phyloP scores from a whole-genome alignment of 1,140 invertebrate species.

The Drosophila oshimai region DNA sequence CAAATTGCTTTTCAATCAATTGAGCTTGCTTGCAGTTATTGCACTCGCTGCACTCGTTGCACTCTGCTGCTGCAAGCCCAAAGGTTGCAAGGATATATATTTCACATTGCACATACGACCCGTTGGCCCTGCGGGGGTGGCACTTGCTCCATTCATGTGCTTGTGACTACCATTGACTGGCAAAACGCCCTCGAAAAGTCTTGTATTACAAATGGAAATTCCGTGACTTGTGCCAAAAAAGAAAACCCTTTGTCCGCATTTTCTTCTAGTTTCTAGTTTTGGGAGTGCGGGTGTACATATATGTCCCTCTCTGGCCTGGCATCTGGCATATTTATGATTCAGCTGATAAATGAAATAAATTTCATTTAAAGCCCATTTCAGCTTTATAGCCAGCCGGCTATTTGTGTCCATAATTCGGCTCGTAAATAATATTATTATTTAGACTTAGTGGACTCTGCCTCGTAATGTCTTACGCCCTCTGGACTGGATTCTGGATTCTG shows the following conservation, averaged over 20 bases:
- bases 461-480: neutral
- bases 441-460: too few species aligned
- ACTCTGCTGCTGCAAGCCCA: constrained; percentile 1
- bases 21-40: constrained; percentile 73
- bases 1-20: constrained; percentile 80
- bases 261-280: too few species aligned
- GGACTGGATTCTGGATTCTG: too few species aligned
- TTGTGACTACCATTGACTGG: constrained; percentile 67
- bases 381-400: constrained; percentile 18
- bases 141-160: constrained; percentile 50
- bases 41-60: constrained; percentile 57
- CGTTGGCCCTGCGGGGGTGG: neutral
- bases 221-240: constrained; percentile 59
- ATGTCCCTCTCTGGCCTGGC: too few species aligned
- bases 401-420: constrained; percentile 27
- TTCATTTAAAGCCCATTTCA: constrained; percentile 64
- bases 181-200: constrained; percentile 68
- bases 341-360: constrained; percentile 79
- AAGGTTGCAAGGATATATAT: constrained; percentile 24
- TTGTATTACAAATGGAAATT: constrained; percentile 74
- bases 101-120: constrained; percentile 63
- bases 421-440: constrained; percentile 24
- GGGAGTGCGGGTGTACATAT: constrained; percentile 55
- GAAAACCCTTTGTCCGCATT: neutral
- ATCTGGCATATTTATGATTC: constrained; percentile 68